Evolutionary conservation across 2,797 vertebrate genomes (phyloP).

Genomic region (Paramormyrops hopkinsi): DNA sequence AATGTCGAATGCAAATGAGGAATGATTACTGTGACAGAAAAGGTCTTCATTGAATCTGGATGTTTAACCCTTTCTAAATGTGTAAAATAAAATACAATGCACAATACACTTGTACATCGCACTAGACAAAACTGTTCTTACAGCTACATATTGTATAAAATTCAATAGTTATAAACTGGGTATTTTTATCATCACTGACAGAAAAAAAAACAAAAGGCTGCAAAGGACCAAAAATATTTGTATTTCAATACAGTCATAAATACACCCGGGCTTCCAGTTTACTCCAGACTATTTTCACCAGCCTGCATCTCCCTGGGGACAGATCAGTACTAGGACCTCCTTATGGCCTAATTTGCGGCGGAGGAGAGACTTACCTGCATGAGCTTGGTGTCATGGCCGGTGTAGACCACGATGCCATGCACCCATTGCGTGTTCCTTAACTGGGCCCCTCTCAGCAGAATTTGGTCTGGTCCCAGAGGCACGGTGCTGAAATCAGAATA

Average conservation of each 20-base stretch:
- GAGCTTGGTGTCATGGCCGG: constrained; percentile 96
- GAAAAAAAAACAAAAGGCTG: background rate
- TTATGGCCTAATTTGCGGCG: background rate
- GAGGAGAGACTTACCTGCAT: constrained; percentile 77
- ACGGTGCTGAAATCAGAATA: constrained; percentile 64
- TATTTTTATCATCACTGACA: background rate
- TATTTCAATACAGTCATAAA: background rate
- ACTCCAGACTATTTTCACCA: background rate
- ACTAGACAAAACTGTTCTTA: background rate
- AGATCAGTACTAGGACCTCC: background rate
- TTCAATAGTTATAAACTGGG: background rate
- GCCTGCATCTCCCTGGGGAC: background rate
- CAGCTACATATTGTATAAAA: background rate
- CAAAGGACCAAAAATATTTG: background rate
- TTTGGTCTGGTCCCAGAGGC: constrained; percentile 92
- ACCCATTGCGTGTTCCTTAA: constrained; percentile 97
- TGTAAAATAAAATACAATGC: background rate
- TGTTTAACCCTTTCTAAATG: background rate
- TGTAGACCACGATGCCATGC: constrained; percentile 94
- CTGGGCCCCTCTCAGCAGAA: constrained; percentile 92
- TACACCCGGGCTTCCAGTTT: background rate
- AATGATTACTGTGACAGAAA: background rate
- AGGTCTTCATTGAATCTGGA: background rate
- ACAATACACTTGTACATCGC: background rate
- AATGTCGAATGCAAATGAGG: background rate